Evolutionary conservation across 2,113 vertebrate genomes (phyloP).

Genomic region (Tychaedon coryphoeus): DNA sequence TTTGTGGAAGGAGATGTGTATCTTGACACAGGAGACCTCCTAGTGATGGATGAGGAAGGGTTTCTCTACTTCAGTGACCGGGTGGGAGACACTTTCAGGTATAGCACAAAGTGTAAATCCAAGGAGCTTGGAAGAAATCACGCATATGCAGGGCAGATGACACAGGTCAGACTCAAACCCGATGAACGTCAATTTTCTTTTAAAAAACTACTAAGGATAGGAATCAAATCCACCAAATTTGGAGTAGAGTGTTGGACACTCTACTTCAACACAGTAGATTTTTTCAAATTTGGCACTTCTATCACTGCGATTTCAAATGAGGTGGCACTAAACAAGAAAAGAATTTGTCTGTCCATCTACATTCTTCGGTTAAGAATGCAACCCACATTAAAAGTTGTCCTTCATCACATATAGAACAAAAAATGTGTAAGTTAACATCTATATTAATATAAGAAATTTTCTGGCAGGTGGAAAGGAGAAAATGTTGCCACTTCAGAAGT

Average conservation of each 20-base stretch:
- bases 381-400: not conserved
- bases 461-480: slow-evolving; percentile 80
- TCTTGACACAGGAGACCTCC: slow-evolving; percentile 79
- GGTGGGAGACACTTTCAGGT: slow-evolving; percentile 83
- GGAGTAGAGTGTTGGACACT: no score
- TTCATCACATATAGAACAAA: not conserved
- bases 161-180: not conserved
- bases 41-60: slow-evolving; percentile 69
- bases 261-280: not conserved
- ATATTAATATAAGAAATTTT: not conserved
- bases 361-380: not conserved
- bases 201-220: not conserved
- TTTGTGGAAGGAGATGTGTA: slow-evolving; percentile 16
- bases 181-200: not conserved
- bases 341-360: not conserved
- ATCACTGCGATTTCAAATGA: not conserved
- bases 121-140: not conserved
- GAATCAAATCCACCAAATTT: not conserved
- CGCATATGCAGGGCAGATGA: not conserved
- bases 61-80: slow-evolving; percentile 80
- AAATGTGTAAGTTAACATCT: not conserved
- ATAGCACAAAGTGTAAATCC: not conserved
- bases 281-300: not conserved
- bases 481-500: slow-evolving; percentile 80
- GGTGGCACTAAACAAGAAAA: not conserved